A percentile compares a stretch with the other conserved stretches of the same genome.
Evolutionary conservation across 2,888 invertebrate genomes (phyloP).

Genomic region (Watsonalla binaria): DNA sequence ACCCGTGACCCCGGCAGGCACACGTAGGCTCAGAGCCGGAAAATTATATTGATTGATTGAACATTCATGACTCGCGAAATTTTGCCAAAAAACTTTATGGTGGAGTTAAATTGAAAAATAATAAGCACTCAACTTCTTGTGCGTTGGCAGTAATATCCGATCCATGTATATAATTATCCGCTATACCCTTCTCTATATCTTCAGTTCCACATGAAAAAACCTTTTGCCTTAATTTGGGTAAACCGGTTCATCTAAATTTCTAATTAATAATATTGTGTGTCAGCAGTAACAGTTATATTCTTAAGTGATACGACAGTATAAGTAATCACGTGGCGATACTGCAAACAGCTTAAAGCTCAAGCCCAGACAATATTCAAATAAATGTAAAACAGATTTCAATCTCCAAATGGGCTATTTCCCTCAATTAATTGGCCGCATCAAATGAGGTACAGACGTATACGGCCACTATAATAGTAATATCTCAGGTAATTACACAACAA

Average conservation of each 20-base stretch:
- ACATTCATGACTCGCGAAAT: neutral
- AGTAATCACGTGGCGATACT: no score
- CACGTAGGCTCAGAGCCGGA: constrained; percentile 7
- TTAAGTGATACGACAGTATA: no score
- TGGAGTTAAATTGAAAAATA: neutral
- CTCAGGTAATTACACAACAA: constrained; percentile 49
- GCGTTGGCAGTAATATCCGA: no score
- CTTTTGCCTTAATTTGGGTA: no score
- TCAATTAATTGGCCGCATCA: neutral
- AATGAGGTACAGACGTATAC: neutral
- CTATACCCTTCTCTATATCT: no score
- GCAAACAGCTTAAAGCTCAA: no score
- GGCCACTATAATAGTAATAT: constrained; percentile 24
- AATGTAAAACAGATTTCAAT: neutral
- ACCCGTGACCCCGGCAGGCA: constrained; percentile 38
- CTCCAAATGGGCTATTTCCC: neutral
- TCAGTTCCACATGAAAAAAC: no score
- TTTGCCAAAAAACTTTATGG: neutral
- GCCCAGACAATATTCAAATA: no score
- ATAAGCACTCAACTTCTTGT: neutral
- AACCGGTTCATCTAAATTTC: no score
- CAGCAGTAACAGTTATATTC: no score
- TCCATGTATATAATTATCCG: no score
- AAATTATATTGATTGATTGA: neutral
- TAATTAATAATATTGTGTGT: no score